Base-by-base conservation (phyloP, 2,797 vertebrate genomes). In the Argyrosomus regius region DNA sequence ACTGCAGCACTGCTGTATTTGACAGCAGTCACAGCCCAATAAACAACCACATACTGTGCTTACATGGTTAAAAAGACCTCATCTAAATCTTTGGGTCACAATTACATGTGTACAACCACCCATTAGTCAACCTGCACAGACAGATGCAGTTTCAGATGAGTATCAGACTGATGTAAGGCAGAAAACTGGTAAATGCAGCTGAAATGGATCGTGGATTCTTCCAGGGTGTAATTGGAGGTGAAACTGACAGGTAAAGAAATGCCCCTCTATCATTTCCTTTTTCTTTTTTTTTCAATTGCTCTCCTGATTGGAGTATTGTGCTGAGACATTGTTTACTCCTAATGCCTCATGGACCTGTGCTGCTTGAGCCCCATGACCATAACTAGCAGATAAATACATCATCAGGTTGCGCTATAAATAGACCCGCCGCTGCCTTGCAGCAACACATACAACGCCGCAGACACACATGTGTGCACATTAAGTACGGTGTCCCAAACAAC, bases 321-420 rank as follows among this genome's bases (percentile, higher is more conserved):
- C 72, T 31, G 13, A 77, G 67, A 72, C 66, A 66, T 45, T 82
- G 45, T 80, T 80, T 76, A 60, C 80, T 73, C 77, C 59, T 49
- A 63, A 80, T 75, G 48, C 70, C n/a, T 64, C 62, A 17, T 49
- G 52, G 80, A 72, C 50, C 75, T 65, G 68, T 81, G 75, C 83
- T 84, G 74, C 80, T 83, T 59, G 48, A 83, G 72, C 75, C 70
- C 74, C 57, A 52, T 84, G 85, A 83, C 80, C 72, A 82, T 79
- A 86, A 88, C 67, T 13, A 5, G 63, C 86, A 86, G 82, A 78
- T 81, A 83, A 87, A 89, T 80, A 79, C 83, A 87, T 82, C 82
- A 89, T 77, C 83, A 82, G 67, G 66, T 53, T 75, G 53, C 18
- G 52, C 87, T 92, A 89, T 80, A 90, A 88, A 90, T 91, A 91